Percentiles rank a stretch among this genome's conserved stretches.
phyloP scores from a whole-genome alignment of 1,140 invertebrate genomes.

The Caenorhabditis latens region DNA sequence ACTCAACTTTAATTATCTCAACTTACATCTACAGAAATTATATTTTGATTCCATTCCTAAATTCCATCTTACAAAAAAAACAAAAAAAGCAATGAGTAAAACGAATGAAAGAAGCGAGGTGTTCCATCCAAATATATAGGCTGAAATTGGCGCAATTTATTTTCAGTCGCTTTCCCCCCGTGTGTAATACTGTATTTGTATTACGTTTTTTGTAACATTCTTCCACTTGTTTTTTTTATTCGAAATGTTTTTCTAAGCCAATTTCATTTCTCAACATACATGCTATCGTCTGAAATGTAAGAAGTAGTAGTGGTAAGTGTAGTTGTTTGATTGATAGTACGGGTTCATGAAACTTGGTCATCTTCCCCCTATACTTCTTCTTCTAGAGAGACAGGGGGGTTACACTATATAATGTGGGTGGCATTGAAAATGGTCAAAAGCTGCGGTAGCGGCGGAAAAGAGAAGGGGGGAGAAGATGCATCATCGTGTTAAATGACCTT shows the following conservation, averaged over 20 bases:
- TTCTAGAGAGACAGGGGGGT: neutral
- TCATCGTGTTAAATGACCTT: no score
- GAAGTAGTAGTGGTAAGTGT: neutral
- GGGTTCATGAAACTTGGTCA: slow-evolving; percentile 1
- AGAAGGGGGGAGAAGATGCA: no score
- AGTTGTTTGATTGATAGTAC: slow-evolving; percentile 12
- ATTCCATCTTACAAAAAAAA: neutral
- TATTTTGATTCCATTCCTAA: neutral
- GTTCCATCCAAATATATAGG: slow-evolving; percentile 18
- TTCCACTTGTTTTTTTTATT: slow-evolving; percentile 17
- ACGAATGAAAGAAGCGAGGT: neutral
- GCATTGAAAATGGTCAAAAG: slow-evolving; percentile 10
- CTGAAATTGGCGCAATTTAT: slow-evolving; percentile 42
- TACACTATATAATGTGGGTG: slow-evolving; percentile 9
- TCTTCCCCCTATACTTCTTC: neutral
- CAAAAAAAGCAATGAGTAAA: neutral
- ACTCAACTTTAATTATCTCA: no score
- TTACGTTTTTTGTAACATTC: slow-evolving; percentile 48
- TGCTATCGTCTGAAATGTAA: neutral
- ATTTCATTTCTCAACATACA: neutral
- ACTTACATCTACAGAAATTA: no score
- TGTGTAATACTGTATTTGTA: slow-evolving; percentile 11
- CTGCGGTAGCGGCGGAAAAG: no score
- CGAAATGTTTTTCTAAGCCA: slow-evolving; percentile 18
- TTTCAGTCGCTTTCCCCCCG: neutral